Conservation (phyloP, 1,140 invertebrate genomes). For the Pentalonia nigronervosa region DNA sequence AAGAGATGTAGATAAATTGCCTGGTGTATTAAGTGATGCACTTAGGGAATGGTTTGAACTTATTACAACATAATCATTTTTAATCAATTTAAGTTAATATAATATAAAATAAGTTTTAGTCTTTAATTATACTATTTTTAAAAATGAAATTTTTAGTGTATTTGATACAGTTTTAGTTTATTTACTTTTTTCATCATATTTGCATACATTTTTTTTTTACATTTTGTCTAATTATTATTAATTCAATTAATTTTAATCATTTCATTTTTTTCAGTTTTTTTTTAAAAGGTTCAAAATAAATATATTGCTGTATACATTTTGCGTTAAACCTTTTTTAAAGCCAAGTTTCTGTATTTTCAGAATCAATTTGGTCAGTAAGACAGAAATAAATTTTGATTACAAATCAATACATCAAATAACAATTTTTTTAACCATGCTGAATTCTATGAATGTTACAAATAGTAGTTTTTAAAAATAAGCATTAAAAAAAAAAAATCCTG, state of each 20-base stretch:
- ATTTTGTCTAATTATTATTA: background rate
- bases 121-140: background rate
- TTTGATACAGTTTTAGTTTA: background rate
- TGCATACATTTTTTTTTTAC: background rate
- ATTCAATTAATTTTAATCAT: background rate
- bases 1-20: constrained; percentile 85
- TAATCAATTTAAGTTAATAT: background rate
- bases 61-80: constrained; percentile 68
- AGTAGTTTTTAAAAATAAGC: too few relatives aligned
- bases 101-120: background rate
- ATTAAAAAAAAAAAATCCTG: too few relatives aligned
- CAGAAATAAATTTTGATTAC: background rate
- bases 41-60: constrained; percentile 98
- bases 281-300: background rate
- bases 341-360: background rate
- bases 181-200: background rate
- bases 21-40: constrained; percentile 91
- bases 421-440: too few relatives aligned
- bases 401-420: too few relatives aligned
- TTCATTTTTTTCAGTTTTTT: background rate
- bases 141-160: background rate
- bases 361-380: background rate
- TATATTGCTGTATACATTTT: background rate
- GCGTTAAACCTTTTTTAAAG: background rate
- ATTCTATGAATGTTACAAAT: too few relatives aligned